phyloP scores from a whole-genome alignment of 64 coral and sea anemone genomes.

The Cladopsammia gracilis region DNA sequence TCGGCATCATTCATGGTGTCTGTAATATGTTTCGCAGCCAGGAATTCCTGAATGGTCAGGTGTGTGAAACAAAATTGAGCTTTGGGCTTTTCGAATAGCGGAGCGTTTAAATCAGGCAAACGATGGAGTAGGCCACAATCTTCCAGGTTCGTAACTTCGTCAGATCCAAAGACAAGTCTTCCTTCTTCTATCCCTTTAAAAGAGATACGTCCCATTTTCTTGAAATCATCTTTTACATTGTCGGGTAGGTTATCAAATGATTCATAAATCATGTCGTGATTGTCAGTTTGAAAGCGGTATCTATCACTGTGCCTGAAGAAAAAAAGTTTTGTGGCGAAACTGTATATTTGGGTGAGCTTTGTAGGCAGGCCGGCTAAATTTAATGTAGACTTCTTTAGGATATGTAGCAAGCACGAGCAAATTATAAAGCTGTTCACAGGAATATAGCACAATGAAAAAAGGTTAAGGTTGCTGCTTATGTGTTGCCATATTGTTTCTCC shows the following conservation, averaged over 20 bases:
- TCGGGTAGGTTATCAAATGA: not conserved
- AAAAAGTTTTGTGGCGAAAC: not conserved
- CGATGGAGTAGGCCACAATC: conserved; percentile 70
- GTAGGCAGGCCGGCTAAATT: conserved; percentile 8
- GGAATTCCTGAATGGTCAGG: conserved; percentile 82
- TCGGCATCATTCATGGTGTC: conserved; percentile 15
- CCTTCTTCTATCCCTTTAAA: conserved; percentile 29
- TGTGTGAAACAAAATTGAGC: conserved; percentile 69
- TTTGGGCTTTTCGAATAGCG: no score
- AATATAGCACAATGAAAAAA: conserved; percentile 73
- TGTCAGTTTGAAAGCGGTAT: not conserved
- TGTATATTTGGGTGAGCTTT: conserved; percentile 50
- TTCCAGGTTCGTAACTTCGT: conserved; percentile 12
- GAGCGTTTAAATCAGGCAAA: conserved; percentile 23
- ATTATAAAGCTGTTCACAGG: conserved; percentile 73
- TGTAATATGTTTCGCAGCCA: conserved; percentile 55
- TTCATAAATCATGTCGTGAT: not conserved
- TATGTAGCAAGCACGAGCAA: conserved; percentile 40
- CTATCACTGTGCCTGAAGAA: not conserved
- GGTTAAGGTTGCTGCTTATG: conserved; percentile 38
- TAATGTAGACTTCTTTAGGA: not conserved
- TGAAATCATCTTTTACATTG: conserved; percentile 5
- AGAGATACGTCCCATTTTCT: conserved; percentile 31
- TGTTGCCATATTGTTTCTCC: conserved; percentile 1
- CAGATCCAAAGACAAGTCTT: conserved; percentile 36